Percentiles rank a stretch among this genome's conserved stretches.
Conservation (phyloP, 1,140 invertebrate species). For the Doryteuthis pealeii region DNA sequence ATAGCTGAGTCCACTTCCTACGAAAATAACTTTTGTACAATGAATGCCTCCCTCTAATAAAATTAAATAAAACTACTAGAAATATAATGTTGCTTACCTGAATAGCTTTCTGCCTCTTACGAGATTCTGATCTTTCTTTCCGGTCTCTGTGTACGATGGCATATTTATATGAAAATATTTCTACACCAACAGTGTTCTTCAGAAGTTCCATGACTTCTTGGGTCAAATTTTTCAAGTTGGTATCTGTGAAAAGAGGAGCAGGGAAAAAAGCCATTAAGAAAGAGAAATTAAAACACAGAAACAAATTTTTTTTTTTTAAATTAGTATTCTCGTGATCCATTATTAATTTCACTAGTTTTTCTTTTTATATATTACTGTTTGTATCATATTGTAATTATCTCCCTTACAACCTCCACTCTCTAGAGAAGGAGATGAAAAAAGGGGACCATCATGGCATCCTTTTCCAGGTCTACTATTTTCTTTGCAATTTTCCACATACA, state of each 20-base stretch:
- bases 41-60: no score
- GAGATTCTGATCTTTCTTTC: constrained; percentile 67
- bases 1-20: no score
- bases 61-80: no score
- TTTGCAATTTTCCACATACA: no score
- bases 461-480: no score
- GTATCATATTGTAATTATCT: no score
- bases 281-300: background rate
- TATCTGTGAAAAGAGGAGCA: constrained; percentile 34
- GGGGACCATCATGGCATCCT: background rate
- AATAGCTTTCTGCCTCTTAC: constrained; percentile 67
- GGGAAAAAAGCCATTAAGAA: background rate
- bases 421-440: no score
- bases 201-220: constrained; percentile 70
- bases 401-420: no score
- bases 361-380: background rate
- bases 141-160: constrained; percentile 65
- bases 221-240: constrained; percentile 60
- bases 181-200: constrained; percentile 69
- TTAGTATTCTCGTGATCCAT: background rate
- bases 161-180: constrained; percentile 68
- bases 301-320: no score
- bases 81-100: constrained; percentile 38
- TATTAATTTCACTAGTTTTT: background rate
- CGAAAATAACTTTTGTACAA: no score